These are phyloP conservation scores for Melopsittacus undulatus DNA, from an alignment of 2,797 vertebrate species.

Conservation along the genomic window DNA sequence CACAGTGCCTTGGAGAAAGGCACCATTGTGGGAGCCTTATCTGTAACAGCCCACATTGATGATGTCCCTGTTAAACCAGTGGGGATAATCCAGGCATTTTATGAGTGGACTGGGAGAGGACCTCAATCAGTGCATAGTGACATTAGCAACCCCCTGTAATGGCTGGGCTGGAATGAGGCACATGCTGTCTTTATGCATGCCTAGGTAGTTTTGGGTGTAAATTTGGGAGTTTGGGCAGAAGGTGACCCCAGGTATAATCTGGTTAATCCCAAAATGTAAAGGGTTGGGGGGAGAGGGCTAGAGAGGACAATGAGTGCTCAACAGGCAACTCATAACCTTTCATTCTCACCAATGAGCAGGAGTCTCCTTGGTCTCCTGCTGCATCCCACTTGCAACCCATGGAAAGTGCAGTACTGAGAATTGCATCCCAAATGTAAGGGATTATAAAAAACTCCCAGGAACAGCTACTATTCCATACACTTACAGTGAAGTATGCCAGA, in stretches of 20 bases:
- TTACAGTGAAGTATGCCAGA: background rate
- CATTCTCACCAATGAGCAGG: accelerated
- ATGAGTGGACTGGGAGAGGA: background rate
- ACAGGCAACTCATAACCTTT: background rate
- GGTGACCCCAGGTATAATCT: background rate
- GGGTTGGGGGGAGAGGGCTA: background rate
- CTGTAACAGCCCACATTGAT: background rate
- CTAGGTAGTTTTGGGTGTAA: background rate
- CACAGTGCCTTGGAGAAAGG: background rate
- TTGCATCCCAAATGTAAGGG: background rate
- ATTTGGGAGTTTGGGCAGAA: background rate
- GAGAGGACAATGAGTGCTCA: background rate
- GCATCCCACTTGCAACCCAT: background rate
- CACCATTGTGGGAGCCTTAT: background rate
- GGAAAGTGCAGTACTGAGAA: background rate
- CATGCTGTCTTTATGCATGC: background rate
- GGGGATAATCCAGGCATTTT: background rate
- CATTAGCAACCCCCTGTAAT: background rate
- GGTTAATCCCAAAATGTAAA: background rate
- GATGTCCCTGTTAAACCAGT: background rate
- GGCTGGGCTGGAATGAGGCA: background rate
- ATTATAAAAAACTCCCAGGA: background rate
- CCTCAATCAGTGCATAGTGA: background rate
- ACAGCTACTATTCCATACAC: accelerated
- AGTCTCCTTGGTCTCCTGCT: background rate